Evolutionary conservation across 2,888 invertebrate genomes (phyloP).

Genomic region (Megaustenia siamemsis): DNA sequence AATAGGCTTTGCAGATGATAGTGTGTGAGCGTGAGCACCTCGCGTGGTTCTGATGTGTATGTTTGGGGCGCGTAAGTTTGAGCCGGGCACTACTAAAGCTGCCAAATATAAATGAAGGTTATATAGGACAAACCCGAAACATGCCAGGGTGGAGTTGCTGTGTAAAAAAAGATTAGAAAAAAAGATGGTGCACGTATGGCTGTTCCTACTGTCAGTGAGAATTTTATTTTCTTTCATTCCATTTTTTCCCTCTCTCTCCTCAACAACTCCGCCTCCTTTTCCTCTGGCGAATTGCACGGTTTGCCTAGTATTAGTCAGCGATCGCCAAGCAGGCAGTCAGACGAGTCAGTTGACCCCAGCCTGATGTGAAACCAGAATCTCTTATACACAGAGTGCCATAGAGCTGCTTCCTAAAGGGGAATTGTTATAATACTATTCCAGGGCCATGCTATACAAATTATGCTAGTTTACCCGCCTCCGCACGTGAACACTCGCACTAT

Average conservation of each 20-base stretch:
- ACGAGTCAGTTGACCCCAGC: not conserved
- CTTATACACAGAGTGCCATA: no score
- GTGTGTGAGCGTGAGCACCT: not conserved
- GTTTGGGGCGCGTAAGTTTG: not conserved
- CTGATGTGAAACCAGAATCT: not conserved
- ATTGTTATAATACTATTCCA: not conserved
- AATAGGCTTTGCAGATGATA: not conserved
- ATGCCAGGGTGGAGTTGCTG: not conserved
- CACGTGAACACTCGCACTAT: no score
- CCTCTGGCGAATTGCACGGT: not conserved
- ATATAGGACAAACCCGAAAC: not conserved
- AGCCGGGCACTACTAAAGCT: not conserved
- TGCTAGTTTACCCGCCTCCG: no score
- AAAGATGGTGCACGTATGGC: not conserved
- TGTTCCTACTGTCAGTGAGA: not conserved
- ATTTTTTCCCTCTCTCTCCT: not conserved
- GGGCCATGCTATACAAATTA: no score
- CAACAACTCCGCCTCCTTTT: not conserved
- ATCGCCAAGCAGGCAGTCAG: not conserved
- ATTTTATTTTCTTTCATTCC: not conserved
- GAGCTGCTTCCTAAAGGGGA: not conserved
- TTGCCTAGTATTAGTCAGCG: constrained; percentile 1
- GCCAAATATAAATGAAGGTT: not conserved
- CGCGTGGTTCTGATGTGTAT: not conserved
- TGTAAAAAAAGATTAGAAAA: not conserved